Evolutionary conservation across 2,113 vertebrate species (phyloP).

Genomic region (Heterochromis multidens): DNA sequence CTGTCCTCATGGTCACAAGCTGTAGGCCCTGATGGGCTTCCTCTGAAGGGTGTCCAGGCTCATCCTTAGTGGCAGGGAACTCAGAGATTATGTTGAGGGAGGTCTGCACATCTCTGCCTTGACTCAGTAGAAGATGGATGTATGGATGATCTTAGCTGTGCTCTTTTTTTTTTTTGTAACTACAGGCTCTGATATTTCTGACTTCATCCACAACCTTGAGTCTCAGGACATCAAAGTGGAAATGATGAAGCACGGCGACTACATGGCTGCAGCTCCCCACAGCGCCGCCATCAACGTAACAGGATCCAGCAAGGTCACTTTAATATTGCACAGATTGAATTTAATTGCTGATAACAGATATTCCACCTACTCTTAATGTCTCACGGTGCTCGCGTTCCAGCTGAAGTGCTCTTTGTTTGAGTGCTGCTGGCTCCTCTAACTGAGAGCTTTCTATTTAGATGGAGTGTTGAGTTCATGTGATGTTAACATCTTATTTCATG

Average conservation of each 20-base stretch:
- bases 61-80: neutral
- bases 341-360: neutral
- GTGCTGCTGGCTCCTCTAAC: neutral
- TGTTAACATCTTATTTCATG: neutral
- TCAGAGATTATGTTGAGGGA: neutral
- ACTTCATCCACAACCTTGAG: slow-evolving; percentile 81
- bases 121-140: neutral
- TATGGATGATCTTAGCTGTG: neutral
- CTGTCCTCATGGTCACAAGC: too few relatives aligned
- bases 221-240: slow-evolving; percentile 83
- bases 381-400: neutral
- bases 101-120: neutral
- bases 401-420: neutral
- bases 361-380: neutral
- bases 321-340: neutral
- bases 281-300: slow-evolving; percentile 88
- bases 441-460: neutral
- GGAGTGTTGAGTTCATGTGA: neutral
- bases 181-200: slow-evolving; percentile 81
- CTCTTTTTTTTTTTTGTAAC: neutral
- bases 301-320: slow-evolving; percentile 78
- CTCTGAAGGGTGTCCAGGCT: neutral
- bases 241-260: slow-evolving; percentile 82
- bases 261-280: slow-evolving; percentile 85
- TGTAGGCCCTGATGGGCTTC: neutral